Evolutionary conservation across 2,113 vertebrate genomes (phyloP), one percentile per base, ranked within the genome.

Genomic region (Protomyctophum bolini): DNA sequence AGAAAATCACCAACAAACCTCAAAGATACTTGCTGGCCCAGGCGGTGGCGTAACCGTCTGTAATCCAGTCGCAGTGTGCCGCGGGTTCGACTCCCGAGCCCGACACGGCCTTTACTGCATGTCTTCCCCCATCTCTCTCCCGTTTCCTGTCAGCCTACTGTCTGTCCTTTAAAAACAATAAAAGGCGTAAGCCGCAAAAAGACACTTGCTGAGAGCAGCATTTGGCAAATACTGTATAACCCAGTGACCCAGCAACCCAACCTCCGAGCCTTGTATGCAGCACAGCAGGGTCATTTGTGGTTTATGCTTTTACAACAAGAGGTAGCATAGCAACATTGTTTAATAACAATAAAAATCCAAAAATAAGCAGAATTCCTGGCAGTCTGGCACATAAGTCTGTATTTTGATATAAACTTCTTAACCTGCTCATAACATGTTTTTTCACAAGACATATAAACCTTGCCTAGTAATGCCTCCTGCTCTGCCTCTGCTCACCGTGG

Each of bases 281-380:
- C 21, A 21, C 69, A 72, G 75, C 69, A 55, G 69, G 72, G 58
- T 72, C 59, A 72, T 51, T 9, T 66, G 65, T 21, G 51, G 83
- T 87, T 88, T 85, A 84, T 72, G 69, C 69, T 80, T 67, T 75
- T 73, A 76, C 58, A 28, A 65, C 72, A 75, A 69, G 60, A 70
- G 80, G 82, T 87, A 54, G 83, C 84, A 55, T 79, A 77, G 86
- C 74, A 86, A 87, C 79, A 71, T 61, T 79, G 68, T 79, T 87
- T 77, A 81, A 84, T 85, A 80, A 84, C 58, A 84, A 77, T 74
- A 73, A 61, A 70, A 72, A 60, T 48, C 15, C 72, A 82, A 83
- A 81, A 83, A 85, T 84, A 87, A 87, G 85, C 76, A 80, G 7
- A 11, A 70, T 73, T 77, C 82, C 63, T 70, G 72, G 79, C 69